Evolutionary conservation across 2,113 vertebrate species (phyloP).

Genomic region (Hydrochoerus hydrochaeris): DNA sequence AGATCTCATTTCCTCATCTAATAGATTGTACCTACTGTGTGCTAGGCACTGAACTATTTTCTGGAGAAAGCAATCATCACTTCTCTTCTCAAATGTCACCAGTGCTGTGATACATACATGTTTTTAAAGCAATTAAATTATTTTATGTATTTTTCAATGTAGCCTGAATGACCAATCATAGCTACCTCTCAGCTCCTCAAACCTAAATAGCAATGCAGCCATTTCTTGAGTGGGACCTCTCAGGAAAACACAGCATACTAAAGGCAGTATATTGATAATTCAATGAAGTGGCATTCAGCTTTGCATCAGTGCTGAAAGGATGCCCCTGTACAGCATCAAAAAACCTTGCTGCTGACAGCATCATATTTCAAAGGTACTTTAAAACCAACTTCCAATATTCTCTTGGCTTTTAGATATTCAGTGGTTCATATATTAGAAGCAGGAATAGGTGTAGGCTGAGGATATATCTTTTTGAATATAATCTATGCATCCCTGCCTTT

Average conservation of each 20-base stretch:
- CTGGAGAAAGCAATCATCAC: background rate
- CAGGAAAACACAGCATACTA: background rate
- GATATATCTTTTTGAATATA: background rate
- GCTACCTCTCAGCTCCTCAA: constrained; percentile 59
- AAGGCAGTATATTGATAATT: constrained; percentile 26
- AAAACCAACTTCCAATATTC: constrained; percentile 45
- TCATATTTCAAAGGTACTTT: constrained; percentile 62
- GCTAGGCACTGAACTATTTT: background rate
- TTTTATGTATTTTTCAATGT: constrained; percentile 61
- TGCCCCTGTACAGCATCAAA: background rate
- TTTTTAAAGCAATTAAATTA: constrained; percentile 68
- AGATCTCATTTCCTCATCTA: background rate
- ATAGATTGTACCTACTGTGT: constrained; percentile 41
- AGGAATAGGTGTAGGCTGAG: background rate
- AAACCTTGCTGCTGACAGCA: constrained; percentile 58
- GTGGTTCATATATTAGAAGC: constrained; percentile 32
- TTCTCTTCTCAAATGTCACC: constrained; percentile 52
- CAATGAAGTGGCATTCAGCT: background rate
- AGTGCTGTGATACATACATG: background rate
- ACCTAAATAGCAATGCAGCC: constrained; percentile 34
- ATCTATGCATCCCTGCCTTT: constrained; percentile 37
- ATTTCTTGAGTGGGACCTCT: constrained; percentile 21
- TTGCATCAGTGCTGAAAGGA: background rate
- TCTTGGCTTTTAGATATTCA: constrained; percentile 15
- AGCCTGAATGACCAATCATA: constrained; percentile 74